Evolutionary conservation across 1,140 invertebrate species (phyloP).

Genomic region (Colletes gigas): DNA sequence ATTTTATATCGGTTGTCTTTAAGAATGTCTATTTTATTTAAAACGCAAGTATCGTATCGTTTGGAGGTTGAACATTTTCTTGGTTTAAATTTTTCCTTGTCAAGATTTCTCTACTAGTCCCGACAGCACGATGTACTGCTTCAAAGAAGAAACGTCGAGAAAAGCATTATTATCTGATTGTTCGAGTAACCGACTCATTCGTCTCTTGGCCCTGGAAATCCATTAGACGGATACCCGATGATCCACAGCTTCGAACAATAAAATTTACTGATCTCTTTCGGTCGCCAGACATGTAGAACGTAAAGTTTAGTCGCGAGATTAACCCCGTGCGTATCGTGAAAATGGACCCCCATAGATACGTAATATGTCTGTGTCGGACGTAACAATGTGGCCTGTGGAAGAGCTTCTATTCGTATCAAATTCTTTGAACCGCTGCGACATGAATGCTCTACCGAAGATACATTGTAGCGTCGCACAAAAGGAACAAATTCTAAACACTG

Average conservation of each 20-base stretch:
- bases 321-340: constrained; percentile 28
- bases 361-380: constrained; percentile 36
- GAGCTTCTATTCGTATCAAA: constrained; percentile 20
- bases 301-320: constrained; percentile 47
- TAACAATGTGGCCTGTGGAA: constrained; percentile 38
- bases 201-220: background rate
- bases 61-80: too few species aligned
- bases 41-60: too few species aligned
- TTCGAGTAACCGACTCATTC: constrained; percentile 22
- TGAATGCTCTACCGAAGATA: constrained; percentile 8
- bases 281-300: constrained; percentile 24
- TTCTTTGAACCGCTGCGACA: constrained; percentile 30
- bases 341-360: constrained; percentile 24
- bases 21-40: too few species aligned
- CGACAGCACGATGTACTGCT: background rate
- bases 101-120: background rate
- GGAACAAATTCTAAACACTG: background rate
- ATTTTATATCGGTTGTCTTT: too few species aligned
- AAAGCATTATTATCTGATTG: constrained; percentile 33
- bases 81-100: too few species aligned
- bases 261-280: constrained; percentile 3
- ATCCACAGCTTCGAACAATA: constrained; percentile 26
- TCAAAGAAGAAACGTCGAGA: background rate
- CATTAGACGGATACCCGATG: constrained; percentile 11
- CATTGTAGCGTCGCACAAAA: background rate